Evolutionary conservation across 2,113 vertebrate species (phyloP).

Genomic region (Poecile atricapillus): DNA sequence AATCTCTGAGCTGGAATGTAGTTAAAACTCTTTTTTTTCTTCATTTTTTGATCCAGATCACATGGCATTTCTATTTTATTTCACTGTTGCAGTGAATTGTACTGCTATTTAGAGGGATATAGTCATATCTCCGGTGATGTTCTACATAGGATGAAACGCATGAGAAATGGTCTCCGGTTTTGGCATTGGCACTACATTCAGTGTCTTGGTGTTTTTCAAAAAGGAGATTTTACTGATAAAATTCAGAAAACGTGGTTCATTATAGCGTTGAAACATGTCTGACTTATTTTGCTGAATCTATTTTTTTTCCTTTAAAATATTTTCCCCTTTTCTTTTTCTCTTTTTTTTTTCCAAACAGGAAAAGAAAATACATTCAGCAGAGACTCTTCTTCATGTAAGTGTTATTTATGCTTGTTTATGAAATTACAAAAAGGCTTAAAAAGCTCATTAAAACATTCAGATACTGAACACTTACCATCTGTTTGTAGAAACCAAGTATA

Average conservation of each 20-base stretch:
- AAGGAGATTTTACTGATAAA: background rate
- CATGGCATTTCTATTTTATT: background rate
- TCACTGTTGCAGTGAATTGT: background rate
- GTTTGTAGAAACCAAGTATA: conserved; percentile 36
- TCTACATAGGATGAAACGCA: background rate
- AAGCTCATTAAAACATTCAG: conserved; percentile 5
- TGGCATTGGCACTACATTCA: background rate
- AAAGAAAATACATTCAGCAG: conserved; percentile 58
- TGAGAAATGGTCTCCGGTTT: background rate
- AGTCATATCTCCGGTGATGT: background rate
- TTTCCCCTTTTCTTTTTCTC: conserved; percentile 16
- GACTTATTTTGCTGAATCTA: background rate
- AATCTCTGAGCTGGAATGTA: background rate
- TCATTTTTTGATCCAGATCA: background rate
- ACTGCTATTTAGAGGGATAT: background rate
- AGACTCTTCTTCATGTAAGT: conserved; percentile 74
- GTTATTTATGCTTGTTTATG: conserved; percentile 53
- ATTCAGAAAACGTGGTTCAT: background rate
- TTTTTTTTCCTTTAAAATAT: conserved; percentile 14
- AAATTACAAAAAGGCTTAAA: conserved; percentile 39
- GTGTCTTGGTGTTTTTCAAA: background rate
- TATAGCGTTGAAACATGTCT: background rate
- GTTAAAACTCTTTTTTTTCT: background rate
- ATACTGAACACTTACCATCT: conserved; percentile 24
- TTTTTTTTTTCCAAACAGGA: conserved; percentile 37